Evolutionary conservation across 2,888 invertebrate species (phyloP), one percentile per base, ranked within the genome.

Genomic region (Monoplex corrugatus): DNA sequence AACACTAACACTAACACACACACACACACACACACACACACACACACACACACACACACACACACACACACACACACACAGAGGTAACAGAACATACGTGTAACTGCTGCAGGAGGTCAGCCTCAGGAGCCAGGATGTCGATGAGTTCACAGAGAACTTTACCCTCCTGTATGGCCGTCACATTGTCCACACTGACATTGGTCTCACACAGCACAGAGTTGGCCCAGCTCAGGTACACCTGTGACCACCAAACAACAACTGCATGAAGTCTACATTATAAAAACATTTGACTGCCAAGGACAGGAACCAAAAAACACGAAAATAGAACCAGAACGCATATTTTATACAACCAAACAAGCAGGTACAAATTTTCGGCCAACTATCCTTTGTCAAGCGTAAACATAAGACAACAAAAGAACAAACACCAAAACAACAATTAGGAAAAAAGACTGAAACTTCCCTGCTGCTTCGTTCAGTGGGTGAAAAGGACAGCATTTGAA

Each of bases 141-240:
- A 95, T 93, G 23, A 95, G 91, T 84, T 94, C 93, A 92, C 94
- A 94, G 40, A 95, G 89, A 35, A 94, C 91, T 78, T 92, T 90
- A 32, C 95, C 95, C 78, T 94, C 93, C 90, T 94, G 94, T 23
- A 95, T 89, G n/a, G 92, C 93, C 10, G 92, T 89, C 87, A 94
- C 93, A 13, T 91, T 92, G 68, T 92, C 92, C 86, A 93, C 91
- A 45, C 92, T 90, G 84, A 86, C 87, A n/a, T 92, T 93, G 13
- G 89, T 91, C 87, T 94, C 94, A 84, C 92, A 93, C 80, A 95
- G 91, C 80, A 95, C 92, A 16, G 94, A 95, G 93, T 95, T 95
- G 80, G 92, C 94, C 95, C 95, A 95, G 91, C 92, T 93, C 91
- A 95, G 91, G 91, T 95, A 95, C 50, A 94, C 93, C 95, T 95